Evolutionary conservation across 2,113 vertebrate species (phyloP).

Genomic region (Scalopus aquaticus): DNA sequence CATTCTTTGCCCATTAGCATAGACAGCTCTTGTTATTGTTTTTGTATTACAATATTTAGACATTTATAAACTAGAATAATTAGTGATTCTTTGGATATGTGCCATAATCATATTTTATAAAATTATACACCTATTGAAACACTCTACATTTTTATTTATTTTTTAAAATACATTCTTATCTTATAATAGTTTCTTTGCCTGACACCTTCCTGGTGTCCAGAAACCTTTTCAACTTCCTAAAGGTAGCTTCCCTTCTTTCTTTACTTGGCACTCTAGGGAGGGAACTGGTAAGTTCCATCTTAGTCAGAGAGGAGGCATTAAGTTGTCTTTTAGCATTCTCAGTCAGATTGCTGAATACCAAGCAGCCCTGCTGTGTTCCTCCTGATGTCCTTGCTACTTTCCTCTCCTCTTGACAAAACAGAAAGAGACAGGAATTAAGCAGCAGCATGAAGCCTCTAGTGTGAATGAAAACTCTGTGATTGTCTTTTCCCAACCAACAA

Average conservation of each 20-base stretch:
- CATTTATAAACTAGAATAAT: conserved; percentile 1
- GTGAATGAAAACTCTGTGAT: conserved; percentile 49
- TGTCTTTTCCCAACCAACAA: conserved; percentile 18
- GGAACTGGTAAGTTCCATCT: background rate
- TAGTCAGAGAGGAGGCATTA: background rate
- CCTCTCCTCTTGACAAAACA: conserved; percentile 40
- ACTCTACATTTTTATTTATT: background rate
- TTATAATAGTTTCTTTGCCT: background rate
- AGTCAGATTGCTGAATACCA: background rate
- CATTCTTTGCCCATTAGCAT: background rate
- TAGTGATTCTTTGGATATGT: background rate
- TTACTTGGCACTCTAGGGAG: background rate
- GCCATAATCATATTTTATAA: background rate
- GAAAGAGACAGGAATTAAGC: conserved; percentile 5
- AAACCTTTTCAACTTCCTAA: background rate
- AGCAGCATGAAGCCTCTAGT: conserved; percentile 17
- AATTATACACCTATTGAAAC: background rate
- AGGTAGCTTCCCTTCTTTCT: background rate
- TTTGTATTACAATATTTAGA: background rate
- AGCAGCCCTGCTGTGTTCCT: background rate
- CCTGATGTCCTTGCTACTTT: background rate
- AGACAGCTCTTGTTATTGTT: background rate
- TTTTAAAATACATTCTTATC: background rate
- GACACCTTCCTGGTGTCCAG: background rate
- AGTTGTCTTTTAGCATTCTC: conserved; percentile 28